Base-by-base conservation (phyloP, 1,140 invertebrate genomes). In the Dreissena rostriformis region DNA sequence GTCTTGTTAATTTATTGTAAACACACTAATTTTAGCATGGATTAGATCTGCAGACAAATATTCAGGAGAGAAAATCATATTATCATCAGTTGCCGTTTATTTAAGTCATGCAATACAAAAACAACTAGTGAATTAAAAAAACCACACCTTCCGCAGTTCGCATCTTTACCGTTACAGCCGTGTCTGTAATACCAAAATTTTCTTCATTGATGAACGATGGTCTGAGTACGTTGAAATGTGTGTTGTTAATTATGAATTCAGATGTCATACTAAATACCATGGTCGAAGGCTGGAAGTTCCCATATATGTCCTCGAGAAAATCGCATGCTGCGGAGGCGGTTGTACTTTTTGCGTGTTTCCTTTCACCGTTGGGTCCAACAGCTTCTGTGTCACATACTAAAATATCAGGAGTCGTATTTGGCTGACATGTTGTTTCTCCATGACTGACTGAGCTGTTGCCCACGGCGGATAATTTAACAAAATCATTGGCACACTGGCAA, bases 171-270 rank as follows among this genome's bases (percentile, higher is more conserved):
- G 29, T 39, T 14, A 70, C 67, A 70, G 26, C 0, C 10, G 67
- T 39, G 26, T 70, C 67, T 4, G 67, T 70, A 70, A 70, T 22
- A 28, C 67, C 67, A 15, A 70, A 70, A 0, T 28, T 70, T 29
- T 49, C 51, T 28, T 29, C n/a, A 26, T 29, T 12, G 17, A 70
- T 29, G 14, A 29, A 70, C 19, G 24, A 29, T 19, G 67, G 67
- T 11, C 11, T 70, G 0, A 49, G 22, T 1, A 29, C n/a, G 12
- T 29, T 70, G 12, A 70, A 29, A 2, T 39, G 4, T 5, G 39
- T 39, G 8, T 5, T 8, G 15, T 70, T 29, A 29, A 70, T 28
- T 12, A 14, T 7, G 51, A 70, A 70, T 15, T 70, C 67, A 19
- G 67, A 26, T 5, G 29, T 29, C 12, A 70, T 28, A 8, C 1